phyloP scores from a whole-genome alignment of 2,113 vertebrate species.

The Oreocharis arfaki region DNA sequence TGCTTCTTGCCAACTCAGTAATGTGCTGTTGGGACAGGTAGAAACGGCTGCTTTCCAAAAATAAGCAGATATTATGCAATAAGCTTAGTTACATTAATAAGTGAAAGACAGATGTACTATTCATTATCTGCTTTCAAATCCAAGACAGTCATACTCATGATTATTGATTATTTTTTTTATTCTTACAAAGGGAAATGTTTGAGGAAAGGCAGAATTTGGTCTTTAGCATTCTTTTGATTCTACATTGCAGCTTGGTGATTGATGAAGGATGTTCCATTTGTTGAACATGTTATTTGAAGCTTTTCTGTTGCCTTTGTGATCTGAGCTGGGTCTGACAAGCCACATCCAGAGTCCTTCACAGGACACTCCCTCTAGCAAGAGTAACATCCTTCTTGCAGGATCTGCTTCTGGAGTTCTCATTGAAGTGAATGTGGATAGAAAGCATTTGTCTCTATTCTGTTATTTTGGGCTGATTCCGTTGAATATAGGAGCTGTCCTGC shows the following conservation, averaged over 20 bases:
- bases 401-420: background rate
- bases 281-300: background rate
- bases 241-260: background rate
- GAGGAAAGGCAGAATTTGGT: background rate
- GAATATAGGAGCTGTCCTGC: background rate
- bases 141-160: background rate
- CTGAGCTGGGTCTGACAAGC: background rate
- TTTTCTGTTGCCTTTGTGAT: background rate
- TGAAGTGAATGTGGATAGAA: background rate
- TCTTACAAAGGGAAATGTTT: background rate
- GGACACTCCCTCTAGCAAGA: background rate
- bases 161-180: background rate
- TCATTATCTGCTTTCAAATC: constrained; percentile 19
- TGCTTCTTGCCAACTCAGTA: background rate
- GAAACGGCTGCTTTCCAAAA: constrained; percentile 12
- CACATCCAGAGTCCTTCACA: background rate
- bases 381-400: background rate
- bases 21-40: constrained; percentile 14
- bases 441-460: background rate
- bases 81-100: constrained; percentile 36
- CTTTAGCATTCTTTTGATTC: background rate
- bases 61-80: constrained; percentile 14
- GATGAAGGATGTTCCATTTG: background rate
- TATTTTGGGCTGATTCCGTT: background rate
- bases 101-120: background rate